These are phyloP conservation scores for Norana najaformis DNA, from an alignment of 2,888 invertebrate species.

Conservation along the genomic window DNA sequence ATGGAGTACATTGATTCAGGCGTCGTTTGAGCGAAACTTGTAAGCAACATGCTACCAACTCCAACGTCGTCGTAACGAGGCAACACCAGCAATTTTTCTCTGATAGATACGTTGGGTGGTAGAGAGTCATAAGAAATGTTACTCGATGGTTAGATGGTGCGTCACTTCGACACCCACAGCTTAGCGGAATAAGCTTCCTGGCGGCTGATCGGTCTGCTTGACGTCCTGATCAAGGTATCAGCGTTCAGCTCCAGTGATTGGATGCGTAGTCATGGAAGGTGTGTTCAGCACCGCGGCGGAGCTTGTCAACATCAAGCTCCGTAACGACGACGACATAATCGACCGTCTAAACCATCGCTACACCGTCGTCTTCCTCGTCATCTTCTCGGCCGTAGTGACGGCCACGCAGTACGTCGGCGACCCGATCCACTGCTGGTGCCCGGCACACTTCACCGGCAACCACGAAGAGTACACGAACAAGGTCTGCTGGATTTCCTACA, in stretches of 20 bases:
- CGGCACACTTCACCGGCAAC: constrained; percentile 47
- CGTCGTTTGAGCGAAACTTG: too few relatives aligned
- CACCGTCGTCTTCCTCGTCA: constrained; percentile 59
- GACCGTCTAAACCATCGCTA: constrained; percentile 48
- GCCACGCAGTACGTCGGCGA: constrained; percentile 62
- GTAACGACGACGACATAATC: constrained; percentile 36
- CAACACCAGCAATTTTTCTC: neutral
- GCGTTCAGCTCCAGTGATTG: neutral
- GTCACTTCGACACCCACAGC: neutral
- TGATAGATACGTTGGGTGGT: neutral
- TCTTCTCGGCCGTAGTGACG: constrained; percentile 61
- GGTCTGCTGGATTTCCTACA: constrained; percentile 49
- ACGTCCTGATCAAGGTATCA: neutral
- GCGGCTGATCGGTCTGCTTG: neutral
- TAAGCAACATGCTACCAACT: too few relatives aligned
- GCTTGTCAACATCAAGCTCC: constrained; percentile 43
- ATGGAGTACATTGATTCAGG: too few relatives aligned
- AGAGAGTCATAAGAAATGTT: neutral
- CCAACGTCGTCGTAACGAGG: neutral
- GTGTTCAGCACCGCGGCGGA: constrained; percentile 35
- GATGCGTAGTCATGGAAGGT: constrained; percentile 30
- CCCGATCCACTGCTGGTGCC: constrained; percentile 63
- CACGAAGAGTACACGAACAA: constrained; percentile 47
- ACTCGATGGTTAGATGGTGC: neutral
- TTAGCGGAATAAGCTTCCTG: neutral